Base-by-base conservation (phyloP, 2,888 invertebrate genomes). In the Clostera curtula region DNA sequence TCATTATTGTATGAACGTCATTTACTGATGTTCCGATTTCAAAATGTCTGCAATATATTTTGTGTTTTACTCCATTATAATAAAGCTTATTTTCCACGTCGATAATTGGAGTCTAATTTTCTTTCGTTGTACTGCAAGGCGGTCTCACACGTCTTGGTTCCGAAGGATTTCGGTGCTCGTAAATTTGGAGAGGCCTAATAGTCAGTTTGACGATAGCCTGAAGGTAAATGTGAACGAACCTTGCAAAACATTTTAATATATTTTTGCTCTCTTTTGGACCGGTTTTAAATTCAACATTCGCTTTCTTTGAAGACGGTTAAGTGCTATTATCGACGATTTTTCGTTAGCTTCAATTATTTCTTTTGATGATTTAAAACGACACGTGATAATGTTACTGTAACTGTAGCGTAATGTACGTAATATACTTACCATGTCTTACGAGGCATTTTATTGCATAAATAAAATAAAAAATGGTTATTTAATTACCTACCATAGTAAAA, bases 121-220 rank as follows among this genome's bases (percentile, higher is more conserved):
- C 19, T 34, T 34, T 35, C 16, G 20, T 16, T 37, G 27, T 29
- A 25, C 31, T 10, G 30, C 35, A 34, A 62, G 75, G 72, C 72
- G 73, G 71, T 68, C 74, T 73, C 68, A 67, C 73, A 74, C 72
- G 49, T 71, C 55, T 60, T 56, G 57, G 56, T 58, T 53, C 34
- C 47, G 38, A 54, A 58, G 49, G 52, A 54, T 56, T 56, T 56
- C 31, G 47, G 65, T 53, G 57, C 58, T 56, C 68, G 66, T 73
- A 73, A 73, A 72, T 68, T n/a, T 65, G 57, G 53, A 49, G 40
- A 45, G 43, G 42, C 47, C 53, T 68, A 69, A 69, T 71, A 66
- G 63, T 65, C 49, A 64, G 58, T 57, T 61, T 49, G 55, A 46
- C 38, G 26, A 42, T 59, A 53, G 63, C 72, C 72, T 43, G 41